Conservation (phyloP, 37 sponge, comb jelly and placozoan genomes). For the Dysidea cf. avara region DNA sequence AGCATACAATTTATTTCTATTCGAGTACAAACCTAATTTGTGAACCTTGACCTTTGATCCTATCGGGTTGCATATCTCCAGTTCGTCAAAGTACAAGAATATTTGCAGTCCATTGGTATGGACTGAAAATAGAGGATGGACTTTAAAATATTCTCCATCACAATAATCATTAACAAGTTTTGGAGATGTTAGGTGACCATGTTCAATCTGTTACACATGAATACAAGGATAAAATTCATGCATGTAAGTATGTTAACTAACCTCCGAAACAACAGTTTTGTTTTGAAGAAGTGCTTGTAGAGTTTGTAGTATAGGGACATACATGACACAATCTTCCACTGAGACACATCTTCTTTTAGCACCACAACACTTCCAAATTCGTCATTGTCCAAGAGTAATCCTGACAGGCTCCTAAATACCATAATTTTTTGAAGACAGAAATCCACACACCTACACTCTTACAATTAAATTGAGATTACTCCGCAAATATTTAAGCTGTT, state of each 20-base stretch:
- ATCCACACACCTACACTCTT: too few relatives aligned
- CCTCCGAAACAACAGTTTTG: conserved; percentile 3
- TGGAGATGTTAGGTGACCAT: background rate
- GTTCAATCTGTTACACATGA: conserved; percentile 2
- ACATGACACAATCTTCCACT: conserved; percentile 2
- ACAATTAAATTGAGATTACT: too few relatives aligned
- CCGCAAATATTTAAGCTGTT: too few relatives aligned
- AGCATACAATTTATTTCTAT: background rate
- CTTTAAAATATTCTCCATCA: conserved; percentile 7
- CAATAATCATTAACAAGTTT: conserved; percentile 9
- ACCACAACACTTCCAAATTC: conserved; percentile 11
- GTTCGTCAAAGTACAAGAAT: conserved; percentile 34
- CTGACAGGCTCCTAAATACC: conserved; percentile 12
- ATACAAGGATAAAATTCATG: too few relatives aligned
- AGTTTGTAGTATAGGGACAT: conserved; percentile 13
- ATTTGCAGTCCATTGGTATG: conserved; percentile 23
- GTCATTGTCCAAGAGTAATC: conserved; percentile 2
- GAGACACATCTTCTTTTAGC: conserved; percentile 1
- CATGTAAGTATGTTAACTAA: background rate
- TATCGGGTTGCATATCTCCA: conserved; percentile 37
- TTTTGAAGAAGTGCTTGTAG: conserved; percentile 15
- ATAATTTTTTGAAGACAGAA: too few relatives aligned
- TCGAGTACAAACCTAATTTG: conserved; percentile 28
- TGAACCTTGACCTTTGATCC: conserved; percentile 32
- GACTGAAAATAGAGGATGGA: conserved; percentile 13